Evolutionary conservation across 2,797 vertebrate genomes (phyloP), one percentile per base, ranked within the genome.

Genomic region (Schizopygopsis malacanthus): DNA sequence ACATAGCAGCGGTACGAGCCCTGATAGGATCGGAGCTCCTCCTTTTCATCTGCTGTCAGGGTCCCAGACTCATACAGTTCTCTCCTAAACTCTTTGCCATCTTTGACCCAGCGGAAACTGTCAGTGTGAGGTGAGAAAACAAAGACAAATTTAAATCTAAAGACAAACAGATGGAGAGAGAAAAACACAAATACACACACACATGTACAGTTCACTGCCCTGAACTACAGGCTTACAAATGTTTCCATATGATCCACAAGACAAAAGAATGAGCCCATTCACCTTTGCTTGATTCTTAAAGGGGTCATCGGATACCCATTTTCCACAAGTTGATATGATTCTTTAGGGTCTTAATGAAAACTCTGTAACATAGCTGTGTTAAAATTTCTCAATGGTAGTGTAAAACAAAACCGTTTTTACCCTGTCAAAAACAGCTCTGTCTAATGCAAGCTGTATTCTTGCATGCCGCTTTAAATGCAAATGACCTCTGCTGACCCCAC

Each of bases 1-100:
- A 88, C 90, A 20, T 89, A 90, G 70, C 91, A 91, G 72, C 90
- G 90, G 47, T 90, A 92, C 12, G 22, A 79, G 3, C 90, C 90
- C 70, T 95, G 91, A 88, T 94, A 94, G 20, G 59, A 28, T 84
- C 89, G 90, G 4, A 92, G 88, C 0, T 90, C 91, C 12, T 91
- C 88, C 4, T 18, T 47, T 2, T 39, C 33, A 2, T 52, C 9
- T 0, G 50, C 79, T 1, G 11, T 65, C 39, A 89, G 33, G 25
- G 4, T 82, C 52, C 89, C 89, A 12, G 83, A 79, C 41, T 6
- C 52, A 6, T 50, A 16, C 15, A 22, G 45, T 12, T 65, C 59
- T 2, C 78, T 28, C 6, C 15, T 52, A 47, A 90, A 86, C 83
- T 76, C n/a, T 25, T 3, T 1, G 0, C 87, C 90, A 28, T 91